Evolutionary conservation across 2,113 vertebrate species (phyloP).

Genomic region (Rostratula benghalensis): DNA sequence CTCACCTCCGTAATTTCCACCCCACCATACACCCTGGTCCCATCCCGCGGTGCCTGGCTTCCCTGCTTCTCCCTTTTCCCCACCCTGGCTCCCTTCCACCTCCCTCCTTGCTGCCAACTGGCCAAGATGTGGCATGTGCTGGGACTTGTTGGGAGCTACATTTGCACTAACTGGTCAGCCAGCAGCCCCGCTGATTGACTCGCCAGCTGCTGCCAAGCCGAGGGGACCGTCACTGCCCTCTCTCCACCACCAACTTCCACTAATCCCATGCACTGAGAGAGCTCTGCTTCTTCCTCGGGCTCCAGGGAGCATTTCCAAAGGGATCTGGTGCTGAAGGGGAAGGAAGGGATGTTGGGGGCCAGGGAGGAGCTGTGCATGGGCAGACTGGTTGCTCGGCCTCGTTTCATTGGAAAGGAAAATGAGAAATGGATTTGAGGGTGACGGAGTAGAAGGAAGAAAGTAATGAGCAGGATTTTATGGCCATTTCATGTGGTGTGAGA

Average conservation of each 20-base stretch:
- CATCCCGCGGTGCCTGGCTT: neutral
- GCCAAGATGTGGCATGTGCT: neutral
- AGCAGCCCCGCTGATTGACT: neutral
- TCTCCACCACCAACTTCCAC: accelerated
- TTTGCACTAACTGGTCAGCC: neutral
- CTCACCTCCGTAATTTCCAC: accelerated
- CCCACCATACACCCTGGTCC: neutral
- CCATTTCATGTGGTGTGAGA: neutral
- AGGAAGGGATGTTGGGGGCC: neutral
- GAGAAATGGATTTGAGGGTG: neutral
- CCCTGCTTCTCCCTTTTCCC: neutral
- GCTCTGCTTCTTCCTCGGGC: neutral
- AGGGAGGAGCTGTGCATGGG: neutral
- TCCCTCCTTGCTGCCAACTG: neutral
- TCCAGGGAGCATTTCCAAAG: neutral
- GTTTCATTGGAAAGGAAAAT: neutral
- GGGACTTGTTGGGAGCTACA: neutral
- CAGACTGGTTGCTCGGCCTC: neutral
- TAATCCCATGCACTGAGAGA: accelerated
- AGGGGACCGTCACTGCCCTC: neutral
- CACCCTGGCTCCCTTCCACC: neutral
- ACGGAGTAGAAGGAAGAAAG: neutral
- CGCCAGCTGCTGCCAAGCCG: neutral
- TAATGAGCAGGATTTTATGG: neutral
- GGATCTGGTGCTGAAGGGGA: neutral